These are phyloP conservation scores for Sebastiscus albofasciatus DNA, from an alignment of 2,797 vertebrate species.

Conservation along the genomic window DNA sequence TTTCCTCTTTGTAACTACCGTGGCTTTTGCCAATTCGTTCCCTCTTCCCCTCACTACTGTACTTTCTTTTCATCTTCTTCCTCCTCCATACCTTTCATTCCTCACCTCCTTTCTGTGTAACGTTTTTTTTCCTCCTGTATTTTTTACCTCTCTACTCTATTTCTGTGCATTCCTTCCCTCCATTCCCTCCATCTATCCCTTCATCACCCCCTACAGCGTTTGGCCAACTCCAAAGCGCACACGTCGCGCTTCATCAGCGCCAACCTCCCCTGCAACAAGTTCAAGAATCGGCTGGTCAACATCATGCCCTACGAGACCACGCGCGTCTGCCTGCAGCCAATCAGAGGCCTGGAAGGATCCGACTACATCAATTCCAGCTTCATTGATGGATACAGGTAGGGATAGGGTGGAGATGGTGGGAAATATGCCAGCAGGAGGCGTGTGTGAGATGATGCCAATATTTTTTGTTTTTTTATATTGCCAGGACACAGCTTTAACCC, in stretches of 20 bases:
- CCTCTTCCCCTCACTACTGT: conserved; percentile 1
- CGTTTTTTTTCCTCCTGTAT: not conserved
- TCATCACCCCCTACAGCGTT: conserved; percentile 80
- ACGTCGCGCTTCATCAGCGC: conserved; percentile 98
- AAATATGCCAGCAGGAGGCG: not conserved
- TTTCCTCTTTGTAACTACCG: not conserved
- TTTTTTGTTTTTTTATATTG: not conserved
- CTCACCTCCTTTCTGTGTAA: not conserved
- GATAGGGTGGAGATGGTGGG: not conserved
- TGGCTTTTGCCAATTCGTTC: conserved; percentile 14
- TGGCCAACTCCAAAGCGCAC: conserved; percentile 98
- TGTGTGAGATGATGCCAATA: not conserved
- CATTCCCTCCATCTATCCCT: not conserved
- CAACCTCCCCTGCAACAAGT: conserved; percentile 99
- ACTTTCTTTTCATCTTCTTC: conserved; percentile 14
- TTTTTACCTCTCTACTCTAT: not conserved
- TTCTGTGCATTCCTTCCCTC: not conserved
- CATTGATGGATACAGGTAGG: conserved; percentile 95
- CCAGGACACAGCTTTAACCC: not conserved
- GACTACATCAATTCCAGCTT: conserved; percentile 98
- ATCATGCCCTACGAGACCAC: conserved; percentile 99
- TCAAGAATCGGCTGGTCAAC: conserved; percentile 99
- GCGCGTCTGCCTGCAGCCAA: conserved; percentile 96
- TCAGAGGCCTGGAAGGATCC: conserved; percentile 95
- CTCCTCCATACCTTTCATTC: not conserved